Evolutionary conservation across 53 echinoderm and acorn worm genomes (phyloP).

Genomic region (Glandiceps talaboti): DNA sequence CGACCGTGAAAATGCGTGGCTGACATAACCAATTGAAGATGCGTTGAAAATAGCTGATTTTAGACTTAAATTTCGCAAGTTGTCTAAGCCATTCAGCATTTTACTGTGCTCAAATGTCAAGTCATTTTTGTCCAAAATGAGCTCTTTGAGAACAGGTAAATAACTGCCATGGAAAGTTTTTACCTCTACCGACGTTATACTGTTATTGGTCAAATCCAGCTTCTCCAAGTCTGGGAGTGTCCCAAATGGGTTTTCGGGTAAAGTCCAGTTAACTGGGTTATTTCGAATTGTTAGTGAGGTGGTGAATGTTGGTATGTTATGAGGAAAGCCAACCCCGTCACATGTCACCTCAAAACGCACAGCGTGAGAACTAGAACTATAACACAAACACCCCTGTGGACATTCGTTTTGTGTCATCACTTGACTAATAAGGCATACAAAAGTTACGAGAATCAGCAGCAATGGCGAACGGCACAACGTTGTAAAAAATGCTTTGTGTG

Average conservation of each 20-base stretch:
- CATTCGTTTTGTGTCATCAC: too few relatives aligned
- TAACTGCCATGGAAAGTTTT: conserved; percentile 14
- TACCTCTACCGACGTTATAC: conserved; percentile 7
- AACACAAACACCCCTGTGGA: too few relatives aligned
- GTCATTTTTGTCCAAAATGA: conserved; percentile 43
- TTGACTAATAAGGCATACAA: too few relatives aligned
- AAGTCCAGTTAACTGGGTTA: not conserved
- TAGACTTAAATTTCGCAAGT: conserved; percentile 40
- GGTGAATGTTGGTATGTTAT: not conserved
- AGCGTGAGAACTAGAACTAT: not conserved
- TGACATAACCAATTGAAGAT: conserved; percentile 15
- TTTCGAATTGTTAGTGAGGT: not conserved
- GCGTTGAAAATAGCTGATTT: conserved; percentile 29
- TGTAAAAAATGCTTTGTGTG: too few relatives aligned
- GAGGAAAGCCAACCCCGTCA: not conserved
- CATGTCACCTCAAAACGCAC: not conserved
- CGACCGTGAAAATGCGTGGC: conserved; percentile 14
- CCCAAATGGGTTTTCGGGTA: not conserved
- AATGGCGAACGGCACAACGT: too few relatives aligned
- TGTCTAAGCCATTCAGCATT: conserved; percentile 22
- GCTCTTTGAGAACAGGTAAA: conserved; percentile 28
- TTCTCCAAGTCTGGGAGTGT: conserved; percentile 11
- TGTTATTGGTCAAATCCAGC: conserved; percentile 33
- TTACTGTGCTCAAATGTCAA: not conserved
- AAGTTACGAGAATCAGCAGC: not conserved